phyloP scores from a whole-genome alignment of 2,888 invertebrate genomes.

The Keiferia lycopersicella region DNA sequence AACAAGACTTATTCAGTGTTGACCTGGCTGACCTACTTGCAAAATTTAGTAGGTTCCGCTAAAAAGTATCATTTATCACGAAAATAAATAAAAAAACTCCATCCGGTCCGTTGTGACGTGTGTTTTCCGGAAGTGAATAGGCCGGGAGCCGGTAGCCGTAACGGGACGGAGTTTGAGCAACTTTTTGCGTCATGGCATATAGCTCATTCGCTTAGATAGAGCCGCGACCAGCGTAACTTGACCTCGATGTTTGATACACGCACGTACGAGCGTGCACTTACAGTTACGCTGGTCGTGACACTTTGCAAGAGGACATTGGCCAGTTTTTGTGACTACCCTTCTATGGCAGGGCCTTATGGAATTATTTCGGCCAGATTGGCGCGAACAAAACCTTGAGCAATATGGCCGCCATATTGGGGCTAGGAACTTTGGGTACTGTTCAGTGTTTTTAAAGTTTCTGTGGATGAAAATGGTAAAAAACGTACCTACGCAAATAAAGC shows the following conservation, averaged over 20 bases:
- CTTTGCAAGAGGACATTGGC: not conserved
- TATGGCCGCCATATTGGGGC: slow-evolving; percentile 6
- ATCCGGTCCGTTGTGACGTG: slow-evolving; percentile 4
- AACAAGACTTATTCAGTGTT: not conserved
- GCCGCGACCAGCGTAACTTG: too few relatives aligned
- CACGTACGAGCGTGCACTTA: too few relatives aligned
- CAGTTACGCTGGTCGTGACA: too few relatives aligned
- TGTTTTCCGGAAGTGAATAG: slow-evolving; percentile 3
- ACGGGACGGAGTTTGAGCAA: not conserved
- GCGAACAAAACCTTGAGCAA: slow-evolving; percentile 11
- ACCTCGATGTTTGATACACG: too few relatives aligned
- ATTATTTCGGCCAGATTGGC: slow-evolving; percentile 7
- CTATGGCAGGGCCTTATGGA: not conserved
- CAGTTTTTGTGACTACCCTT: slow-evolving; percentile 17
- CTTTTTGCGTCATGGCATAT: slow-evolving; percentile 2
- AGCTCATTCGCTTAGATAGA: too few relatives aligned
- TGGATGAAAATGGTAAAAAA: not conserved
- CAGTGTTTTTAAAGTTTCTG: not conserved
- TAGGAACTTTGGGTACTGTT: not conserved
- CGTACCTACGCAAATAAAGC: not conserved
- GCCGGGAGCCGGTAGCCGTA: not conserved
- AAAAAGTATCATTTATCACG: slow-evolving; percentile 24
- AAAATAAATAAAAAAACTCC: not conserved
- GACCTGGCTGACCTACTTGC: not conserved
- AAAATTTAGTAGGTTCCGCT: slow-evolving; percentile 9